Evolutionary conservation across 2,113 vertebrate genomes (phyloP).

Genomic region (Todiramphus chloris): DNA sequence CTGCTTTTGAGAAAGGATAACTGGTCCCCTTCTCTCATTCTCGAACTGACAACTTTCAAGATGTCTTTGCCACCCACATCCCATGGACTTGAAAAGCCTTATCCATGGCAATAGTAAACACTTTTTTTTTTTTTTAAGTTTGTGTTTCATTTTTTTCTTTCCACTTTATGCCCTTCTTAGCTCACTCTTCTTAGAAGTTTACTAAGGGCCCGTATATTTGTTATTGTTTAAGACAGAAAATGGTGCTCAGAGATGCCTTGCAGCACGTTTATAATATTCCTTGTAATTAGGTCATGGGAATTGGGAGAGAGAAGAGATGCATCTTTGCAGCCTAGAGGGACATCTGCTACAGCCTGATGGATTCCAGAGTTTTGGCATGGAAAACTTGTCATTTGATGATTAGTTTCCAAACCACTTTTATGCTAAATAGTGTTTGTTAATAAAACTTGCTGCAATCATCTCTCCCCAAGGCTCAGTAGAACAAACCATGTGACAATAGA

Average conservation of each 20-base stretch:
- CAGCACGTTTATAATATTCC: not conserved
- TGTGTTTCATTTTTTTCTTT: not conserved
- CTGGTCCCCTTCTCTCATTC: not conserved
- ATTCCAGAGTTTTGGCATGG: slow-evolving; percentile 3
- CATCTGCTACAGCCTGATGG: not conserved
- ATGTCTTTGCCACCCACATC: not conserved
- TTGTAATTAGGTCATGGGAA: slow-evolving; percentile 4
- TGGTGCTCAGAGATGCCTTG: not conserved
- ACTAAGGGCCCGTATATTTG: not conserved
- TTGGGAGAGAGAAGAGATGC: not conserved
- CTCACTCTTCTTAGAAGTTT: not conserved
- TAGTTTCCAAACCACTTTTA: not conserved
- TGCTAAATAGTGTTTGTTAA: not conserved
- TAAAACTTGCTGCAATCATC: not conserved
- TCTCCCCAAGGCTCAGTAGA: not conserved
- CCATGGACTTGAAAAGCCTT: not conserved
- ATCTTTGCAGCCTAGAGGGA: slow-evolving; percentile 8
- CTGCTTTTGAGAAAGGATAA: not conserved
- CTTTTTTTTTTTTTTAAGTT: not conserved
- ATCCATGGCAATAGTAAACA: not conserved
- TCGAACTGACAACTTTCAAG: not conserved
- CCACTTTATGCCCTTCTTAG: not conserved
- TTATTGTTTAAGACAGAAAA: slow-evolving; percentile 15
- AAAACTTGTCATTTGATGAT: not conserved
- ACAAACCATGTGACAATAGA: not conserved